Evolutionary conservation across 2,888 invertebrate genomes (phyloP), one percentile per base, ranked within the genome.

Genomic region (Drosophila greeni): DNA sequence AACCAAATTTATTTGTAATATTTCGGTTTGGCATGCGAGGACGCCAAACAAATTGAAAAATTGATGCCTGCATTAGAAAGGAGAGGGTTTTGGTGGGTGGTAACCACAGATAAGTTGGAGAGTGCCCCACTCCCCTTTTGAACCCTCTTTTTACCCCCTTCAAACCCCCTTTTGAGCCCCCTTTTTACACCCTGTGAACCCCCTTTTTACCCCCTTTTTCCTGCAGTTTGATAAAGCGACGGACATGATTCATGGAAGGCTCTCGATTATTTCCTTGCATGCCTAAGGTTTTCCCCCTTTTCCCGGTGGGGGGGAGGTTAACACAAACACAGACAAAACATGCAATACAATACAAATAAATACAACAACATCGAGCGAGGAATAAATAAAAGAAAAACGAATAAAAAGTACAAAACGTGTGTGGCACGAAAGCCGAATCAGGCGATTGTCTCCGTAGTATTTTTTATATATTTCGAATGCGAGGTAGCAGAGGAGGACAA

Each of bases 201-300:
- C 34, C 34, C 8, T 7, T 33, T 33, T 14, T 4, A 3, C 2
- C 12, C 4, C 1, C 14, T 34, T 37, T 37, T 39, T 39, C 33
- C 23, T 82, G 82, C 79, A 79, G 78, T 55, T 76, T 78, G 78
- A 78, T 78, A 82, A 78, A 78, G 77, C 80, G 75, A 57, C 66
- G 74, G 75, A 66, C 82, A 79, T 79, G 79, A 79, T 82, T 83
- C 79, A 79, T 77, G 84, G 42, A 61, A 64, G 59, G 59, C 65
- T 65, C 66, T 54, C 66, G 65, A 64, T 64, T 67, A 67, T 67
- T 51, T 48, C 57, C 37, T 66, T 67, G 66, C 66, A 49, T 66
- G 67, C 66, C 68, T 69, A 43, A 66, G 59, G 59, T 39, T 55
- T 49, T 43, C 16, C 18, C 29, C 36, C 42, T 45, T 43, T 23